These are phyloP conservation scores for Parnassius apollo DNA, from an alignment of 2,888 invertebrate species.

Conservation along the genomic window DNA sequence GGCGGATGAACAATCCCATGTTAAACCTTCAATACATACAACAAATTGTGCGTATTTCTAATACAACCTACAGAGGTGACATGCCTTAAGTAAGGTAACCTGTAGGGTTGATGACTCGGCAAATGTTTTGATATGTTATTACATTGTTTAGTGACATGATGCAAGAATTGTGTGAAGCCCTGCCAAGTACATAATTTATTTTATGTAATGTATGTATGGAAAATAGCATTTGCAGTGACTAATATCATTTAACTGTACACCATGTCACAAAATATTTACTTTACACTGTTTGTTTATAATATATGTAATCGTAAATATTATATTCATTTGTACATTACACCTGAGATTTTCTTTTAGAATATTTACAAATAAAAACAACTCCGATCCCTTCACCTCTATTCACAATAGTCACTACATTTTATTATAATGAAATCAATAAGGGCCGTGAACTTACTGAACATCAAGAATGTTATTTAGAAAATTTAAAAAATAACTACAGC, in stretches of 20 bases:
- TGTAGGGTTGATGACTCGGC: constrained; percentile 43
- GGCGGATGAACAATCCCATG: constrained; percentile 15
- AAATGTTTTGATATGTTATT: constrained; percentile 66
- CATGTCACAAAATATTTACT: constrained; percentile 78
- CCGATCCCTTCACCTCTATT: constrained; percentile 57
- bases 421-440: constrained; percentile 48
- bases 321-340: constrained; percentile 76
- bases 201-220: constrained; percentile 55
- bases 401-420: constrained; percentile 53
- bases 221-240: constrained; percentile 59
- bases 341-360: constrained; percentile 61
- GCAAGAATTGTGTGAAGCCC: constrained; percentile 72
- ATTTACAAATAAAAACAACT: constrained; percentile 73
- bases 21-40: constrained; percentile 31
- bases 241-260: constrained; percentile 59
- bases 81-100: constrained; percentile 41
- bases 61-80: constrained; percentile 40
- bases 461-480: constrained; percentile 6
- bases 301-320: constrained; percentile 63
- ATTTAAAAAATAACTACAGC: background rate
- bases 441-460: constrained; percentile 54
- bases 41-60: constrained; percentile 58
- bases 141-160: constrained; percentile 62
- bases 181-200: constrained; percentile 44
- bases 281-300: constrained; percentile 62